Percentiles rank a stretch among this genome's conserved stretches.
Conservation (phyloP, 2,888 invertebrate genomes). For the Cephus nigrinus region DNA sequence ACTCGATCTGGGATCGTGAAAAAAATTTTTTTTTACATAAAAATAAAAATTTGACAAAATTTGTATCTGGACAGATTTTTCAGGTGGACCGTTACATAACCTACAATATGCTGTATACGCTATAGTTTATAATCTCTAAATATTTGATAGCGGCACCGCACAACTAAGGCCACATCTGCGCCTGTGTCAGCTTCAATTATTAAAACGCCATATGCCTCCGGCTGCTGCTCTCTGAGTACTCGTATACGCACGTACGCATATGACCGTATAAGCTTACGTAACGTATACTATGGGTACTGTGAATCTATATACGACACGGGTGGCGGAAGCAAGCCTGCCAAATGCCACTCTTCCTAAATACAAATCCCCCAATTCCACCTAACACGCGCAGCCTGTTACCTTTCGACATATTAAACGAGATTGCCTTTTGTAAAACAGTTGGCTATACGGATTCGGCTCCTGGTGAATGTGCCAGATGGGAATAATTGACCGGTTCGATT, state of each 20-base stretch:
- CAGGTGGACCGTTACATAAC: neutral
- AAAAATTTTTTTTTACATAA: neutral
- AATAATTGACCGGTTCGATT: neutral
- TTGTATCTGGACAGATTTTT: neutral
- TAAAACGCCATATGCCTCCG: slow-evolving; percentile 55
- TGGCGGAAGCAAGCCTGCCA: slow-evolving; percentile 21
- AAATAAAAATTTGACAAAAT: neutral
- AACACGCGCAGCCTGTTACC: slow-evolving; percentile 30
- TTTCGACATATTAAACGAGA: slow-evolving; percentile 37
- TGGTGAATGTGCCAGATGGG: neutral
- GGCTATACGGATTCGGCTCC: slow-evolving; percentile 31
- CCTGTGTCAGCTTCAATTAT: slow-evolving; percentile 54
- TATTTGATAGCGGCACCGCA: slow-evolving; percentile 50
- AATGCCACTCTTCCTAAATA: slow-evolving; percentile 27
- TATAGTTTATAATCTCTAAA: slow-evolving; percentile 53
- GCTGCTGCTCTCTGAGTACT: slow-evolving; percentile 12
- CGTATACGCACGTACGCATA: neutral
- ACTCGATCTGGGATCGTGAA: neutral
- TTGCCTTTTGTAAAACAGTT: slow-evolving; percentile 47
- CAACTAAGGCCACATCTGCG: slow-evolving; percentile 48
- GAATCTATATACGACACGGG: neutral
- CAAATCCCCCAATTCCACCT: slow-evolving; percentile 27
- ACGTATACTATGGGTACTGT: neutral
- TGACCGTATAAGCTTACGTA: neutral
- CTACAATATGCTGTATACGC: slow-evolving; percentile 19